Percentiles rank a stretch among this genome's conserved stretches.
These are phyloP conservation scores for Neostethus bicornis DNA, from an alignment of 2,797 vertebrate genomes.

Conservation along the genomic window DNA sequence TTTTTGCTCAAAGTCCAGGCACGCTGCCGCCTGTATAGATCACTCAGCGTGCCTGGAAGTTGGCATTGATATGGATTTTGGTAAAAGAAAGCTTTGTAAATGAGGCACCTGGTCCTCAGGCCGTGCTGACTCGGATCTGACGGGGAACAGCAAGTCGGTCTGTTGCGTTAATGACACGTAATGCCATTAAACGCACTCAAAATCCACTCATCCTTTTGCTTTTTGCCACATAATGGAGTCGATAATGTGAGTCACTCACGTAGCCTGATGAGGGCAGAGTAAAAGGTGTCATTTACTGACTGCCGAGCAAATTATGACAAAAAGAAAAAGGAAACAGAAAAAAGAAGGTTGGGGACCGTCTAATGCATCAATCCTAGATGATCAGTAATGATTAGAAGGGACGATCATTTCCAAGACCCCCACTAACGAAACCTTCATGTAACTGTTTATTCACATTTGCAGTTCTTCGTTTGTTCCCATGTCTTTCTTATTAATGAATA, in stretches of 20 bases:
- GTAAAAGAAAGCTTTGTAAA: no score
- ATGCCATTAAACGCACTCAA: slow-evolving; percentile 6
- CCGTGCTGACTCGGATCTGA: neutral
- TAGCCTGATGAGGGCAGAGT: neutral
- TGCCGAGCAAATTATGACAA: neutral
- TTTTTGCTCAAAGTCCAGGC: no score
- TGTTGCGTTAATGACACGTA: slow-evolving; percentile 6
- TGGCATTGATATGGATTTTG: no score
- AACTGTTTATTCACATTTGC: no score
- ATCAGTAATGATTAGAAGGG: neutral
- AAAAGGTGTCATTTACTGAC: neutral
- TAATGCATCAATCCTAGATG: neutral
- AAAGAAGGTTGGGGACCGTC: neutral
- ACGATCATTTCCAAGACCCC: neutral
- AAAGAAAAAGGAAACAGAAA: neutral
- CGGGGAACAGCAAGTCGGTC: neutral
- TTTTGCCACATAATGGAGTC: slow-evolving; percentile 6
- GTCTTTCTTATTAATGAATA: no score
- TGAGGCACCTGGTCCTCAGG: slow-evolving; percentile 3
- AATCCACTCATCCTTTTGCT: slow-evolving; percentile 12
- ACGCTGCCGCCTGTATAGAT: no score
- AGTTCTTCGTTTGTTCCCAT: no score
- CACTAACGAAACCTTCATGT: no score
- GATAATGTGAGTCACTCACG: neutral
- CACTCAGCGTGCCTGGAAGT: no score